A percentile compares a stretch with the other conserved stretches of the same genome.
Conservation (phyloP, 2,888 invertebrate genomes). For the Epinotia nisella region DNA sequence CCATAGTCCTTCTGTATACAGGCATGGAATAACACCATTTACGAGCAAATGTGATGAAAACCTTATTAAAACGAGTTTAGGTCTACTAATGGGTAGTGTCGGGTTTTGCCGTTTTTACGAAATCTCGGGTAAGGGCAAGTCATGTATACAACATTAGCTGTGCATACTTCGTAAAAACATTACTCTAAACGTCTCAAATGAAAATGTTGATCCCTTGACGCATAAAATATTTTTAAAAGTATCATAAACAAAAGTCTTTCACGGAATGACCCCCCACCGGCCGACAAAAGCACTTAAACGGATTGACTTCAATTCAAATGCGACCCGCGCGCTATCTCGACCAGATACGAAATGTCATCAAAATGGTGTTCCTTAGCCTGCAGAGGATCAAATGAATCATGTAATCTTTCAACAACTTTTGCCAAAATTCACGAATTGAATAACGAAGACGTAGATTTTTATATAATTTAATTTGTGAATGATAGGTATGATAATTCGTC, state of each 20-base stretch:
- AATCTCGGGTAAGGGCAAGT: neutral
- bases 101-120: neutral
- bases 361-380: neutral
- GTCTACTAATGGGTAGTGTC: no score
- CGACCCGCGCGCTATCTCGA: neutral
- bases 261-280: slow-evolving; percentile 21
- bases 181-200: slow-evolving; percentile 16
- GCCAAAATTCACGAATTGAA: no score
- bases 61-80: no score
- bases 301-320: slow-evolving; percentile 29
- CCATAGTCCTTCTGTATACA: no score
- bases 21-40: no score
- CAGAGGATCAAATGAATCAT: neutral
- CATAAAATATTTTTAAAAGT: slow-evolving; percentile 35
- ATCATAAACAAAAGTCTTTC: slow-evolving; percentile 34
- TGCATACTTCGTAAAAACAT: neutral
- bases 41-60: no score
- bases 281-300: slow-evolving; percentile 35
- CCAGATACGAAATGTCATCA: slow-evolving; percentile 3
- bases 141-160: neutral
- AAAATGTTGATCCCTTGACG: slow-evolving; percentile 9
- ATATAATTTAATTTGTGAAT: no score
- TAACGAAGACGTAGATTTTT: no score
- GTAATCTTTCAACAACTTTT: neutral
- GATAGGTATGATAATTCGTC: no score